phyloP scores from a whole-genome alignment of 2,113 vertebrate genomes.

The Cyprinodon tularosa region DNA sequence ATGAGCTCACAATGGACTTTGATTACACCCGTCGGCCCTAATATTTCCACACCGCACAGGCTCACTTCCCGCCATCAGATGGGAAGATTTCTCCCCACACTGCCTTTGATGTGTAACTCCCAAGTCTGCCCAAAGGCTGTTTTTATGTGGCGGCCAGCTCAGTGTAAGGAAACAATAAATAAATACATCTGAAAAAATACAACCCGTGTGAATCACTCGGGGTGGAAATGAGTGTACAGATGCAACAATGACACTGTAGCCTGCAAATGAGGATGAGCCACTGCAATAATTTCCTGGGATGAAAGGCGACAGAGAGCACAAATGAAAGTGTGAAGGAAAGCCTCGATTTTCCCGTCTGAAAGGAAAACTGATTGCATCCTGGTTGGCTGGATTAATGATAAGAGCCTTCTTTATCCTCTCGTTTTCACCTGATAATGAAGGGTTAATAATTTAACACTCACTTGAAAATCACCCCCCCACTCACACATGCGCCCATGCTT shows the following conservation, averaged over 20 bases:
- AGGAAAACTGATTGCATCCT: constrained; percentile 41
- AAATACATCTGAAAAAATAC: not conserved
- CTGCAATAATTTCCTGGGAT: constrained; percentile 14
- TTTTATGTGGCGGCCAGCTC: constrained; percentile 46
- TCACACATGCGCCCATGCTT: constrained; percentile 45
- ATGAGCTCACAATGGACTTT: constrained; percentile 39
- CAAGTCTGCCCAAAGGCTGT: constrained; percentile 47
- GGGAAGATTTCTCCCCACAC: constrained; percentile 52
- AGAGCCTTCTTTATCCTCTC: constrained; percentile 36
- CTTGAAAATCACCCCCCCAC: constrained; percentile 29
- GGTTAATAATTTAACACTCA: constrained; percentile 61
- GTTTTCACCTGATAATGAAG: constrained; percentile 56
- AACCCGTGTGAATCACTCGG: constrained; percentile 10
- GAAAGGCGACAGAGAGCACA: constrained; percentile 9
- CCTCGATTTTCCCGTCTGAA: constrained; percentile 42
- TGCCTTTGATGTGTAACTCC: constrained; percentile 62
- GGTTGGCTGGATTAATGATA: constrained; percentile 54
- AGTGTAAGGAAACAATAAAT: not conserved
- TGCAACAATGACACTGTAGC: constrained; percentile 31
- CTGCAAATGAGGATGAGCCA: constrained; percentile 15
- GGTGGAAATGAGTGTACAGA: not conserved
- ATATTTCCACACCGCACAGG: constrained; percentile 30
- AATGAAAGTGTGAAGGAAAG: constrained; percentile 12
- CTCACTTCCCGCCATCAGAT: constrained; percentile 48
- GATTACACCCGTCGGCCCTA: constrained; percentile 44